A percentile compares a stretch with the other conserved stretches of the same genome.
Evolutionary conservation across 1,140 invertebrate genomes (phyloP).

Genomic region (Lordiphosa collinella): DNA sequence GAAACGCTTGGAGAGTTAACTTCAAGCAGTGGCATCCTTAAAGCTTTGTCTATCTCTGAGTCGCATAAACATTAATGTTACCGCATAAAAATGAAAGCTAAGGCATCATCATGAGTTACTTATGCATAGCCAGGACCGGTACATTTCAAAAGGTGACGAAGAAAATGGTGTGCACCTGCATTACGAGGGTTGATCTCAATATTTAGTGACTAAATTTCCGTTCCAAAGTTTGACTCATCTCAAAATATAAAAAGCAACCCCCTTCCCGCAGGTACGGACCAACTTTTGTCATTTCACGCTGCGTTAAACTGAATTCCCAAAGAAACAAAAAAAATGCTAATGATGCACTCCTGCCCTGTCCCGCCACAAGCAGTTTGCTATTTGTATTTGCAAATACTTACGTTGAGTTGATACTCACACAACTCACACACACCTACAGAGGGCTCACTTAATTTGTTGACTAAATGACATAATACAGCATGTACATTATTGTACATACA

Average conservation of each 20-base stretch:
- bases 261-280: not conserved
- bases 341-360: slow-evolving; percentile 14
- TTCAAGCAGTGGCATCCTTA: no score
- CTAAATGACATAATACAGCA: slow-evolving; percentile 65
- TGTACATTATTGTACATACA: not conserved
- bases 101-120: slow-evolving; percentile 61
- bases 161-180: no score
- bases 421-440: not conserved
- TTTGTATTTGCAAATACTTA: slow-evolving; percentile 46
- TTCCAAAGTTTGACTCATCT: no score
- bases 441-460: slow-evolving; percentile 68
- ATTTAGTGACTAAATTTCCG: no score
- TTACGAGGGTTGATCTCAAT: no score
- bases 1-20: no score
- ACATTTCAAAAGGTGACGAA: not conserved
- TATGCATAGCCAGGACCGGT: slow-evolving; percentile 31
- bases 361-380: slow-evolving; percentile 6
- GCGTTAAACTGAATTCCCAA: not conserved
- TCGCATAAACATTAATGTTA: slow-evolving; percentile 5
- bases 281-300: not conserved
- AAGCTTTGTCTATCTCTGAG: not conserved
- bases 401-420: not conserved
- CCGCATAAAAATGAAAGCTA: slow-evolving; percentile 64
- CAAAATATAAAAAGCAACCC: no score
- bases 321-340: slow-evolving; percentile 20